phyloP scores from a whole-genome alignment of 2,797 vertebrate genomes.

The Liasis olivaceus region DNA sequence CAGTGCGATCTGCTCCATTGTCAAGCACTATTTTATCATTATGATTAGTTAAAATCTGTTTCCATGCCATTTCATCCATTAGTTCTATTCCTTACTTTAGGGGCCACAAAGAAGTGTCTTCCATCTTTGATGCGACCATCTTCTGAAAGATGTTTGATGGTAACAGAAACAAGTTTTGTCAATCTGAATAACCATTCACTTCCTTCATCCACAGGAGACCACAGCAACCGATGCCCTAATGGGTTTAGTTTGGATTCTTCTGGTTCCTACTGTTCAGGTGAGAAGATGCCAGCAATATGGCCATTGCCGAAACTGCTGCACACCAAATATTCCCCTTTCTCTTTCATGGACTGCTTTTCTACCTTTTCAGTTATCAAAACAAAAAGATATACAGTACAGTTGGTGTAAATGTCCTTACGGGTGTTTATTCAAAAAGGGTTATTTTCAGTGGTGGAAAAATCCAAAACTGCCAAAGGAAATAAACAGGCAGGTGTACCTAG shows the following conservation, averaged over 20 bases:
- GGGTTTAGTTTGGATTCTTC: constrained; percentile 86
- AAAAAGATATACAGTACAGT: neutral
- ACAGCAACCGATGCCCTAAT: constrained; percentile 90
- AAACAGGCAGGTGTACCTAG: neutral
- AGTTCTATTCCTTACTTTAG: neutral
- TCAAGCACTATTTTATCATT: neutral
- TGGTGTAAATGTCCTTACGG: neutral
- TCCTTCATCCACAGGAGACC: constrained; percentile 80
- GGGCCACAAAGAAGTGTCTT: neutral
- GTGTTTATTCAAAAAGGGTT: neutral
- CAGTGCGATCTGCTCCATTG: too few species aligned
- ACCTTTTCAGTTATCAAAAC: neutral
- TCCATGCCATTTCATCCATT: neutral
- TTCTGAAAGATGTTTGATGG: neutral
- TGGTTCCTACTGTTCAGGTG: constrained; percentile 92
- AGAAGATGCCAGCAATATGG: constrained; percentile 13
- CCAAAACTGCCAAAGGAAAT: neutral
- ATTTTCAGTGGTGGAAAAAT: neutral
- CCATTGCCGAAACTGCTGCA: neutral
- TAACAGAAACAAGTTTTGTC: neutral
- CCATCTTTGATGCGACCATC: neutral
- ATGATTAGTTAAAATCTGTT: neutral
- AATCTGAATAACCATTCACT: constrained; percentile 21
- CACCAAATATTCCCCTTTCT: neutral
- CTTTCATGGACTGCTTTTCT: neutral